Conservation (phyloP, 23 tunicate species). For the Styela plicata region DNA sequence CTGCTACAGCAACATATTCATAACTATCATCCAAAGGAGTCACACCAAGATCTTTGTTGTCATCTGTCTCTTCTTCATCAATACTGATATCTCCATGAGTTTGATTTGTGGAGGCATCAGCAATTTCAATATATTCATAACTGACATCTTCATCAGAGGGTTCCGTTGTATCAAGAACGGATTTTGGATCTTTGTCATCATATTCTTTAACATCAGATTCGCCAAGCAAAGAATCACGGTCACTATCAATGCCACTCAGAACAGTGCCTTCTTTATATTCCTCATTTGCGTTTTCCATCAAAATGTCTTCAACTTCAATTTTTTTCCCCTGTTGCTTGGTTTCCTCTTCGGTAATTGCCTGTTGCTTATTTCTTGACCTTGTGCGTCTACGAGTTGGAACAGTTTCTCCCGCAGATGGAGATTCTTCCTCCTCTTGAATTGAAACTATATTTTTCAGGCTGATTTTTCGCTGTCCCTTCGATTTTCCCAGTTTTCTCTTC, state of each 20-base stretch:
- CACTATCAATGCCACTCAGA: not conserved
- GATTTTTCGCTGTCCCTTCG: not conserved
- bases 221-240: not conserved
- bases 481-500: not conserved
- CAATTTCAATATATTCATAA: constrained; percentile 19
- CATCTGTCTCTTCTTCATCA: constrained; percentile 11
- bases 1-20: constrained; percentile 60
- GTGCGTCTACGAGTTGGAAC: not conserved
- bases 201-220: not conserved
- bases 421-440: not conserved
- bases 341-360: not conserved
- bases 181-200: not conserved
- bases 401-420: not conserved
- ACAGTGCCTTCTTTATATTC: not conserved
- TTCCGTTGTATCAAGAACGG: not conserved
- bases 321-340: not conserved
- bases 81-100: constrained; percentile 6
- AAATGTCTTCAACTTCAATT: not conserved
- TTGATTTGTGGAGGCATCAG: constrained; percentile 31
- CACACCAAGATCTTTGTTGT: constrained; percentile 33
- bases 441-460: not conserved
- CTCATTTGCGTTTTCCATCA: not conserved
- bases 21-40: constrained; percentile 38
- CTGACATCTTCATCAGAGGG: constrained; percentile 8
- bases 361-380: not conserved